Evolutionary conservation across 2,888 invertebrate species (phyloP), one percentile per base, ranked within the genome.

Genomic region (Scaptomyza flava): DNA sequence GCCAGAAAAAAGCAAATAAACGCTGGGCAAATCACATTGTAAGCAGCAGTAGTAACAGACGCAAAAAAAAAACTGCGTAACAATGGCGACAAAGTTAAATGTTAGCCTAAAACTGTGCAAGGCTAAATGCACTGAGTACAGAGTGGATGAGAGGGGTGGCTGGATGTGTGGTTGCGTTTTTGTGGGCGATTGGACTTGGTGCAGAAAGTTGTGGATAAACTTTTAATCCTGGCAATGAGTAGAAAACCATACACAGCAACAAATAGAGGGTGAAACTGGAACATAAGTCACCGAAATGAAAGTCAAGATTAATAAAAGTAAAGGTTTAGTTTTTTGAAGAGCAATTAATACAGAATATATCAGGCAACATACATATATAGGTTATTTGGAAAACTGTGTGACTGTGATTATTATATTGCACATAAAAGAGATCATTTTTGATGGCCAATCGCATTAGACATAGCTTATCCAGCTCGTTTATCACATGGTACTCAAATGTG

Each of bases 41-140:
- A 46, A 45, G 59, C 61, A 52, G 30, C 38, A 42, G 50, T 30
- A 14, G 52, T 45, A 6, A n/a, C 36, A 23, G 31, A 11, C 14
- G 8, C 27, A 33, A 66, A 77, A 78, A 79, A 79, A 63, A 38
- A 8, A 23, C n/a, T 80, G 80, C 77, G 72, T 77, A 58, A 64
- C 80, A 66, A 77, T 69, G 50, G 53, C 42, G 53, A 23, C 57
- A 51, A 73, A 66, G 63, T 46, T 61, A 67, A 75, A 68, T 60
- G 65, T 60, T 57, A 62, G 54, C 72, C 72, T 34, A 46, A 68
- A 66, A 66, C 46, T 63, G 62, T 54, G 64, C 61, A 68, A 46
- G 51, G 47, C 58, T 42, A 64, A 71, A 52, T 69, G 69, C 54
- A 72, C 38, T 30, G 31, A 7, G 0, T 31, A 14, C 4, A 14